Base-by-base conservation (phyloP, 2,797 vertebrate species). In the Myripristis murdjan region DNA sequence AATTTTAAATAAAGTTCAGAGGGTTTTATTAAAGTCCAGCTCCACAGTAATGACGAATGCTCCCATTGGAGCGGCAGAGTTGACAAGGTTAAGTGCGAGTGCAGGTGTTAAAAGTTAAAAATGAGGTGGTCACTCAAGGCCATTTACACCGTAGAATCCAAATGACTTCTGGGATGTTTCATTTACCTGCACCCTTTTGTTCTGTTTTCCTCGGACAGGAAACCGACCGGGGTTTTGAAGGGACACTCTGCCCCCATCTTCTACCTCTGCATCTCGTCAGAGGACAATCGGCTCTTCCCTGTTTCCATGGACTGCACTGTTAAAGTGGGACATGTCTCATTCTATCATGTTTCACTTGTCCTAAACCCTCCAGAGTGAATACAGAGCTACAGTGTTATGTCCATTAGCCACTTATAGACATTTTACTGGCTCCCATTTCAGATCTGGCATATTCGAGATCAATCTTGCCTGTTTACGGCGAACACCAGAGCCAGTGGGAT, bases 361-460 rank as follows among this genome's bases (percentile, higher is more conserved):
- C 16, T 16, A 22, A 56, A 58, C 4, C 8, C 24, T 61, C 1
- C 26, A 74, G 14, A 14, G n/a, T 26, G 37, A 43, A 67, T 1
- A 26, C 14, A 58, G 26, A 2, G 23, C 44, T 64, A 2, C 7
- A 6, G 11, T 24, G 26, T n/a, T 55, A n/a, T 11, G 41, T 53
- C 6, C 3, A 66, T 53, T 31, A 68, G 24, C 2, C 33, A 37
- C 31, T 7, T 18, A n/a, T 7, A n/a, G n/a, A 3, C 18, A 55
- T 28, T 73, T 54, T 33, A 24, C 33, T 20, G 76, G 35, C 46
- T 73, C 6, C 18, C 18, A 11, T 82, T 73, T 26, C 84, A 95
- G 95, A 94, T 96, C 82, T 96, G 94, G 93, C 91, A 94, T 76
- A 92, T 95, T 64, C 86, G 94, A 55, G 94, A 93, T 43, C 92